Percentiles rank a stretch among this genome's conserved stretches.
Evolutionary conservation across 2,888 invertebrate genomes (phyloP).

Genomic region (Drosophila aldrichi): DNA sequence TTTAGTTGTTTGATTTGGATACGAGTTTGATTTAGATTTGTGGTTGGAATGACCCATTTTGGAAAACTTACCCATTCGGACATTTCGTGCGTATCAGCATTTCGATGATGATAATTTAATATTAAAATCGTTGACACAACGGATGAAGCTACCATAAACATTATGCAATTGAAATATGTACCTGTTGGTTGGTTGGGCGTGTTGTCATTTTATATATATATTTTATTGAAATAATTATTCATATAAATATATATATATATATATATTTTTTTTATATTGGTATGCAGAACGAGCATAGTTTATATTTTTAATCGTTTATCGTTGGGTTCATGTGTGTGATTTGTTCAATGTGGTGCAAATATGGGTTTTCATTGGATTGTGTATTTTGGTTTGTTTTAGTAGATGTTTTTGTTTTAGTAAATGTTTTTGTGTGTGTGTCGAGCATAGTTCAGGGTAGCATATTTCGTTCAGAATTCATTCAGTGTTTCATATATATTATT

Average conservation of each 20-base stretch:
- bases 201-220: constrained; percentile 77
- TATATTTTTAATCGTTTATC: constrained; percentile 44
- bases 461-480: constrained; percentile 71
- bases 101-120: constrained; percentile 98
- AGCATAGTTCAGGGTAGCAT: constrained; percentile 76
- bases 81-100: constrained; percentile 98
- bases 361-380: no score
- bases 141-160: constrained; percentile 99
- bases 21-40: constrained; percentile 52
- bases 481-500: constrained; percentile 51
- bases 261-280: not conserved
- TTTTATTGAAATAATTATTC: constrained; percentile 8
- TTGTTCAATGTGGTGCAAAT: constrained; percentile 58
- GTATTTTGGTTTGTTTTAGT: constrained; percentile 24
- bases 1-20: constrained; percentile 73
- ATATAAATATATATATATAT: constrained; percentile 40
- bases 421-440: constrained; percentile 36
- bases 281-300: not conserved
- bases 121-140: constrained; percentile 99
- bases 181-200: constrained; percentile 87
- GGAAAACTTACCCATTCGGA: constrained; percentile 94
- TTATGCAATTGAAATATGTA: constrained; percentile 99
- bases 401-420: no score
- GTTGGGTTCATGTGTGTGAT: constrained; percentile 52
- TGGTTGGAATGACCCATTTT: constrained; percentile 55